A percentile compares a stretch with the other conserved stretches of the same genome.
These are phyloP conservation scores for Acanthosepion esculentum DNA, from an alignment of 2,888 invertebrate genomes.

Conservation along the genomic window DNA sequence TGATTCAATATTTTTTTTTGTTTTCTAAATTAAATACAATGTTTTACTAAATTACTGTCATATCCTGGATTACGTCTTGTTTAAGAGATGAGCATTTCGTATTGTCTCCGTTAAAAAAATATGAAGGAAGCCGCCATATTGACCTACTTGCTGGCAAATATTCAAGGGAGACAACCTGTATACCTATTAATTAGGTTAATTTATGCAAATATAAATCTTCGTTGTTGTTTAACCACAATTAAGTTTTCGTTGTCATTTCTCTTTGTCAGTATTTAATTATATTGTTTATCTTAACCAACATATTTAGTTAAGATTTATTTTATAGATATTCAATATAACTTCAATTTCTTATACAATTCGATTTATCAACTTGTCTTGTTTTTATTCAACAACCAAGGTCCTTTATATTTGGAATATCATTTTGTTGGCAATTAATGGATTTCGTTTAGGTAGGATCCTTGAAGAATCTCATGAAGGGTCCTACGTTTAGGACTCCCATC, in stretches of 20 bases:
- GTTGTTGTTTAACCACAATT: background rate
- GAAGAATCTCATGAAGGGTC: too few relatives aligned
- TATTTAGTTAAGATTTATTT: too few relatives aligned
- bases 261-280: background rate
- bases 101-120: background rate
- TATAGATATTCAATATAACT: too few relatives aligned
- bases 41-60: background rate
- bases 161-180: conserved; percentile 35
- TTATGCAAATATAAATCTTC: background rate
- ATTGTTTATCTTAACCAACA: background rate
- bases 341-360: too few relatives aligned
- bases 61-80: background rate
- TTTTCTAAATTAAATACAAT: too few relatives aligned
- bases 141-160: background rate
- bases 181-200: background rate
- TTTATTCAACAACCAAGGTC: too few relatives aligned
- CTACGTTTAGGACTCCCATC: too few relatives aligned
- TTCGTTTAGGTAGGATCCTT: too few relatives aligned
- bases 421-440: too few relatives aligned
- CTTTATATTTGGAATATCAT: too few relatives aligned
- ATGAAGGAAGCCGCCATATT: conserved; percentile 14
- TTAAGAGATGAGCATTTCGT: background rate
- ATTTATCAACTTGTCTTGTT: too few relatives aligned
- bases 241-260: background rate
- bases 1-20: too few relatives aligned